phyloP scores from a whole-genome alignment of 2,888 invertebrate genomes.

The Erebia aethiops region DNA sequence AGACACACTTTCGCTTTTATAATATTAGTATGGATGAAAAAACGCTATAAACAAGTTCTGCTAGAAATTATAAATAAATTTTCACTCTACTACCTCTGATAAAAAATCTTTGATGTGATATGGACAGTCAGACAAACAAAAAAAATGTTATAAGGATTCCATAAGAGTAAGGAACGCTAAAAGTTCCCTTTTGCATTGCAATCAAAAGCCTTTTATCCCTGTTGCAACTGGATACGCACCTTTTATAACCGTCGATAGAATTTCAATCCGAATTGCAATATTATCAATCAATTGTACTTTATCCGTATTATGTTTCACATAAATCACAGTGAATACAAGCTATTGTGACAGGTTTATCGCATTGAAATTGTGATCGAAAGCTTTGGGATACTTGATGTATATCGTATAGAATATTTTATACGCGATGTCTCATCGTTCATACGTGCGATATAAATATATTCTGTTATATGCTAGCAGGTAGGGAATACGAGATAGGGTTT shows the following conservation, averaged over 20 bases:
- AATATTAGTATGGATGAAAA: no score
- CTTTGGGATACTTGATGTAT: conserved; percentile 62
- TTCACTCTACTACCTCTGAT: no score
- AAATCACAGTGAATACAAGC: conserved; percentile 47
- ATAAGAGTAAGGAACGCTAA: conserved; percentile 12
- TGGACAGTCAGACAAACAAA: no score
- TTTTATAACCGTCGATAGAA: conserved; percentile 2
- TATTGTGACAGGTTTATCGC: conserved; percentile 54
- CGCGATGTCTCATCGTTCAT: conserved; percentile 76
- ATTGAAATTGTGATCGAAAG: conserved; percentile 58
- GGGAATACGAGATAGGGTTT: conserved; percentile 54
- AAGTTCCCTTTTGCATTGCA: not conserved
- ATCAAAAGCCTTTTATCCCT: not conserved
- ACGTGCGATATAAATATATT: conserved; percentile 53
- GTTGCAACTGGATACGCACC: not conserved
- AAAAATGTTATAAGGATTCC: no score
- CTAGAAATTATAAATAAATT: no score
- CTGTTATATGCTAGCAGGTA: not conserved
- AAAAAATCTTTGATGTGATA: no score
- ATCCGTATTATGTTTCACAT: conserved; percentile 44
- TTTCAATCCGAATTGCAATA: conserved; percentile 21
- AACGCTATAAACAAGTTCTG: no score
- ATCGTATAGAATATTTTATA: conserved; percentile 70
- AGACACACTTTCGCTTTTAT: no score
- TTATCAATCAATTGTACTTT: conserved; percentile 35